phyloP scores from a whole-genome alignment of 1,140 invertebrate species.

The Heliothis subflexa region DNA sequence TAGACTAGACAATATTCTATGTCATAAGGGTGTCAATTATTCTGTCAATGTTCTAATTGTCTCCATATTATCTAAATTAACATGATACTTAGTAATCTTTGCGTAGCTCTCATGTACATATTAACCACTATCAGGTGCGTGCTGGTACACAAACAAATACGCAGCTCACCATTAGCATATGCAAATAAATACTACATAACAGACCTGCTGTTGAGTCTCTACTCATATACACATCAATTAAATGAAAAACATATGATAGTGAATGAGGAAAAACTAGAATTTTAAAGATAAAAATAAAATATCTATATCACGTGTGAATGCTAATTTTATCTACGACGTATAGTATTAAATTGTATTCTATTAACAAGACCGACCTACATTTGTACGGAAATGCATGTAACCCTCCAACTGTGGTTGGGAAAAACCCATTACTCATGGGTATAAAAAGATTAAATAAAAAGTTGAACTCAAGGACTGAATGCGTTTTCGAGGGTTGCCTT shows the following conservation, averaged over 20 bases:
- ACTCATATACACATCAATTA: not conserved
- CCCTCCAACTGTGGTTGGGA: not conserved
- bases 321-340: too few species aligned
- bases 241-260: not conserved
- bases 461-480: not conserved
- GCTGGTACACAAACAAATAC: constrained; percentile 2
- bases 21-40: too few species aligned
- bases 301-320: too few species aligned
- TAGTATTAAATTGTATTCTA: not conserved
- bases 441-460: not conserved
- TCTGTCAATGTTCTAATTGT: not conserved
- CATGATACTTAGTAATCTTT: constrained; percentile 14
- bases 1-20: too few species aligned
- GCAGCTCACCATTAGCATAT: not conserved
- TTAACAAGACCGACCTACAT: not conserved
- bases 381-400: not conserved
- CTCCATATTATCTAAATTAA: constrained; percentile 1
- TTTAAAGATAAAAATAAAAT: too few species aligned
- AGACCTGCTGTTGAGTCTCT: not conserved
- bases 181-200: constrained; percentile 31
- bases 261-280: not conserved
- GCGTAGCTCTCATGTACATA: not conserved
- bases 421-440: constrained; percentile 12
- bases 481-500: too few species aligned
- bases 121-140: not conserved